Percentiles rank a stretch among this genome's conserved stretches.
Conservation (phyloP, 2,797 vertebrate genomes). For the Tokudaia tokunoshimensis region DNA sequence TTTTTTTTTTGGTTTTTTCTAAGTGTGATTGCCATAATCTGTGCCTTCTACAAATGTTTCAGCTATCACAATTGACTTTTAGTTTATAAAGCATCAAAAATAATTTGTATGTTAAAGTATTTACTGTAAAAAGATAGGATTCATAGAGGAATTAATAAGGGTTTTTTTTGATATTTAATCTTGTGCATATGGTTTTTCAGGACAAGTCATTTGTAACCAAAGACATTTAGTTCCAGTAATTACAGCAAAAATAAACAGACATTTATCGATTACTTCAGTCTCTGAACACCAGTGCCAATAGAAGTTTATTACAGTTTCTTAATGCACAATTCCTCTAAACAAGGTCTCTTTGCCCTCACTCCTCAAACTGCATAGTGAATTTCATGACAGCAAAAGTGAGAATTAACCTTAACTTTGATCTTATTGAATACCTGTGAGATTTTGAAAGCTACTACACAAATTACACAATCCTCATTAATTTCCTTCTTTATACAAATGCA, state of each 20-base stretch:
- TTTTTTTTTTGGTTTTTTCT: too few relatives aligned
- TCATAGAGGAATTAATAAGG: slow-evolving; percentile 2
- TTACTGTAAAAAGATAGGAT: background rate
- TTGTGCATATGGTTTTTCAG: background rate
- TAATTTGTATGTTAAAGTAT: background rate
- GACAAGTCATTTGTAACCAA: background rate
- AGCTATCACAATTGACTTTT: background rate
- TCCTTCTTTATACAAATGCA: background rate
- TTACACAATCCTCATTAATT: background rate
- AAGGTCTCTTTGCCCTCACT: background rate
- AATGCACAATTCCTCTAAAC: background rate
- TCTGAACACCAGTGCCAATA: background rate
- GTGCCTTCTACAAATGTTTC: slow-evolving; percentile 24
- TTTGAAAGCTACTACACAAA: background rate
- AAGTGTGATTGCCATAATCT: background rate
- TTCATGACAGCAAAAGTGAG: background rate
- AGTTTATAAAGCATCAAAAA: background rate
- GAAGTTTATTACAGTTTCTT: background rate
- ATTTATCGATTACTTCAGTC: background rate
- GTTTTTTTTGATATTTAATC: slow-evolving; percentile 6
- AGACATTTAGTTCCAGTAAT: slow-evolving; percentile 22
- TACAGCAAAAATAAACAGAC: background rate
- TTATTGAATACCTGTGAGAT: background rate
- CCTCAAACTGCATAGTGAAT: background rate
- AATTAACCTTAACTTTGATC: background rate